Base-by-base conservation (phyloP, 1,140 invertebrate genomes). In the Cryptotermes secundus region DNA sequence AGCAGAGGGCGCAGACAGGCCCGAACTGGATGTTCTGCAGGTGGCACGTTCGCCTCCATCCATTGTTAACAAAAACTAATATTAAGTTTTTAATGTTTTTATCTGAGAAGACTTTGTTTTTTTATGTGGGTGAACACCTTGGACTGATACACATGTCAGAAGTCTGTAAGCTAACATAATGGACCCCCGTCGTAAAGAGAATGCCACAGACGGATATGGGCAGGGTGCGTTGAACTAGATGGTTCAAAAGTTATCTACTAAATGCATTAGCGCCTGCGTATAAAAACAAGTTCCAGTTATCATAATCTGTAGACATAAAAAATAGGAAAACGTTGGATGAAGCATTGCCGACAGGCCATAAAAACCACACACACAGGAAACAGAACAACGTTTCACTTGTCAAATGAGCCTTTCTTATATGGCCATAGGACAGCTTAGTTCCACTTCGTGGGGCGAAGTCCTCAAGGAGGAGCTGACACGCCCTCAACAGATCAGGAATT, bases 51-150 rank as follows among this genome's bases (percentile, higher is more conserved):
- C 59, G 7, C 59, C n/a, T 72, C 14, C n/a, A 1, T n/a, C 7
- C 59, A 49, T 31, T 10, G 59, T n/a, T n/a, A 72, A 72, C 31
- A 72, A 26, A n/a, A 31, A 26, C 31, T 31, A 72, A 26, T 72
- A 72, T 31, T 72, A 72, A 72, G 59, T 72, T 72, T 72, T 72
- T 49, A 19, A 9, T n/a, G 9, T 31, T 72, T n/a, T 72, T 49
- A 19, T 49, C 22, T 49, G 45, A 14, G 10, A 1, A 22, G 45
- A 19, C 26, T 72, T 72, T 31, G 59, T 72, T 72, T 72, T n/a
- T n/a, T 72, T 72, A 72, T 72, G n/a, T 31, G 59, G n/a, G 59
- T 72, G 59, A 72, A 72, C 19, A 72, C 59, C 45, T 49, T 49
- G 10, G 59, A 31, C 59, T 31, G 59, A 72, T 72, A 26, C n/a